Evolutionary conservation across 2,888 invertebrate genomes (phyloP).

Genomic region (Rhabditoides inermis): DNA sequence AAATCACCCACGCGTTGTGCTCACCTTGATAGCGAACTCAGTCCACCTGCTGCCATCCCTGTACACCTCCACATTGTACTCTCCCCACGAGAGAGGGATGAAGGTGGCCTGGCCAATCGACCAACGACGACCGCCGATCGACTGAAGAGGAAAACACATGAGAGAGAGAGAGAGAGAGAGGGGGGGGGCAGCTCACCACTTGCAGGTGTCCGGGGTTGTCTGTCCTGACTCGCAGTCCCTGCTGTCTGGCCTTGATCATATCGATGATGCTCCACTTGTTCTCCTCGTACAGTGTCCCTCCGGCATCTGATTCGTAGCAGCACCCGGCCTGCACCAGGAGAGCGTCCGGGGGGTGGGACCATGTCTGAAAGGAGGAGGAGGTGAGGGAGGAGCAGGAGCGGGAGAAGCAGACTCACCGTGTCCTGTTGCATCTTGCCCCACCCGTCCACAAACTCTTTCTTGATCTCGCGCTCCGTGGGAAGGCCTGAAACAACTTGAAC

Average conservation of each 20-base stretch:
- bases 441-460: no score
- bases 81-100: not conserved
- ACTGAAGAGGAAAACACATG: no score
- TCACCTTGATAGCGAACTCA: not conserved
- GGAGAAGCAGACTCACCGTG: no score
- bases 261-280: slow-evolving; percentile 31
- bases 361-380: no score
- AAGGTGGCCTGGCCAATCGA: not conserved
- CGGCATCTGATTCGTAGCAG: slow-evolving; percentile 44
- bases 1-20: not conserved
- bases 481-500: no score
- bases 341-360: no score
- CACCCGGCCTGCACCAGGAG: slow-evolving; percentile 37
- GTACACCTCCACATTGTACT: not conserved
- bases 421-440: no score
- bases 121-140: not conserved
- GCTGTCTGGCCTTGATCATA: slow-evolving; percentile 14
- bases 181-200: no score
- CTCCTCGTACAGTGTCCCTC: slow-evolving; percentile 38
- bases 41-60: not conserved
- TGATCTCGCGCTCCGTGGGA: no score
- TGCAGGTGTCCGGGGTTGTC: not conserved
- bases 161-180: no score
- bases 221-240: slow-evolving; percentile 3
- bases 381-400: no score